These are phyloP conservation scores for Aporophyla lueneburgensis DNA, from an alignment of 2,888 invertebrate species.

Conservation along the genomic window DNA sequence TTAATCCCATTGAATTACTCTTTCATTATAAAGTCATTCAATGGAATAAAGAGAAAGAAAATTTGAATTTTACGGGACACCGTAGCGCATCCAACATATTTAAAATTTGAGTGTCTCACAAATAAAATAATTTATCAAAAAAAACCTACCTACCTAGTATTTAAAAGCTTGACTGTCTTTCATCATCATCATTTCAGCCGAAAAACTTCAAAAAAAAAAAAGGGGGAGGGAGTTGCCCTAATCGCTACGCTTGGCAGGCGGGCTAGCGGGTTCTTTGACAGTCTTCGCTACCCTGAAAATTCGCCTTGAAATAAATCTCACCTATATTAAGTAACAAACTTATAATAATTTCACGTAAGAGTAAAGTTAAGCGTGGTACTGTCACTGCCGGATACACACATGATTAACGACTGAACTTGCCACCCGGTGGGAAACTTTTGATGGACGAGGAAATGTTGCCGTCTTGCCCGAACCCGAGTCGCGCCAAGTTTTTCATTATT, in stretches of 20 bases:
- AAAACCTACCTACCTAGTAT: no score
- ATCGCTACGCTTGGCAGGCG: no score
- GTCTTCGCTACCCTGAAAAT: neutral
- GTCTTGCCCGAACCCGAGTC: slow-evolving; percentile 15
- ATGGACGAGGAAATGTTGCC: slow-evolving; percentile 60
- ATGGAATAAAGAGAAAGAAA: no score
- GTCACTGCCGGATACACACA: slow-evolving; percentile 65
- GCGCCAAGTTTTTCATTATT: slow-evolving; percentile 46
- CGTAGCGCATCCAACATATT: no score
- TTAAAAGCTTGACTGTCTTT: no score
- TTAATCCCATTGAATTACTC: no score
- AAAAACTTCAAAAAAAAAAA: no score
- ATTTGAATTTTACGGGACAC: no score
- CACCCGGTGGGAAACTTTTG: slow-evolving; percentile 51
- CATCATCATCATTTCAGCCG: no score
- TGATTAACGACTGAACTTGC: slow-evolving; percentile 73
- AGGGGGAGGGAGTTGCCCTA: no score
- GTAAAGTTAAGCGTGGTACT: slow-evolving; percentile 50
- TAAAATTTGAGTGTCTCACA: no score
- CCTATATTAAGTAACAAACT: slow-evolving; percentile 64
- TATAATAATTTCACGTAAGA: slow-evolving; percentile 57
- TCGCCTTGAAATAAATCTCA: slow-evolving; percentile 4
- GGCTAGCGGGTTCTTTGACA: neutral
- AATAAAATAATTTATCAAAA: neutral
- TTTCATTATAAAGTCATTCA: no score